Base-by-base conservation (phyloP, 2,113 vertebrate genomes). In the Ariopsis seemanni region DNA sequence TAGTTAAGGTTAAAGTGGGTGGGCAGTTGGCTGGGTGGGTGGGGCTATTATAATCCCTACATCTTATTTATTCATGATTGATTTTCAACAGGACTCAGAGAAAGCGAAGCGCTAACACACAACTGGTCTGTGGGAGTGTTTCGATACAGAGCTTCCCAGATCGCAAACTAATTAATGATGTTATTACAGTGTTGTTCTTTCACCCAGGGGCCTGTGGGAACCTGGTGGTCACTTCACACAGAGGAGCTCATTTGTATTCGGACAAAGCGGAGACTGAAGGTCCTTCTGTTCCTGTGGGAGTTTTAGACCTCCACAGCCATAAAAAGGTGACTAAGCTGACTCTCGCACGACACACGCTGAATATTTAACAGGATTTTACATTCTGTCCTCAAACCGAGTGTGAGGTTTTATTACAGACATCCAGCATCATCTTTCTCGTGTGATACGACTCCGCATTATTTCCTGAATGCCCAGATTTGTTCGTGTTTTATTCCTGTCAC, bases 191-290 rank as follows among this genome's bases (percentile, higher is more conserved):
- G 42, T 53, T 67, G 60, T 42, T 65, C 50, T 12, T 34, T 78
- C 60, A 62, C 52, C 62, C 52, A 7, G 5, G 65, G 50, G 30
- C 63, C 34, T 86, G 17, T 57, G 85, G 77, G 85, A 48, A 69
- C 69, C 50, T 65, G 63, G n/a, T 67, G 63, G 85, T 48, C 62
- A 81, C 75, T 67, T 86, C 75, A 86, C 2, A 34, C 18, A 12
- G 60, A 80, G 27, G 20, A 15, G 27, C 77, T 86, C 78, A 71
- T 86, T 81, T 57, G 67, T 77, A 86, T 85, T 78, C 71, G 63
- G 71, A 86, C 69, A 55, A 27, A 69, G 74, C 20, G 15, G 50
- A 82, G 30, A 55, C 55, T 48, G 57, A 74, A 69, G 79, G 78
- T 67, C 80, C 72, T 83, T 77, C 27, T 72, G 63, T 65, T 75